Evolutionary conservation across 2,797 vertebrate genomes (phyloP).

Genomic region (Tangara arthus): DNA sequence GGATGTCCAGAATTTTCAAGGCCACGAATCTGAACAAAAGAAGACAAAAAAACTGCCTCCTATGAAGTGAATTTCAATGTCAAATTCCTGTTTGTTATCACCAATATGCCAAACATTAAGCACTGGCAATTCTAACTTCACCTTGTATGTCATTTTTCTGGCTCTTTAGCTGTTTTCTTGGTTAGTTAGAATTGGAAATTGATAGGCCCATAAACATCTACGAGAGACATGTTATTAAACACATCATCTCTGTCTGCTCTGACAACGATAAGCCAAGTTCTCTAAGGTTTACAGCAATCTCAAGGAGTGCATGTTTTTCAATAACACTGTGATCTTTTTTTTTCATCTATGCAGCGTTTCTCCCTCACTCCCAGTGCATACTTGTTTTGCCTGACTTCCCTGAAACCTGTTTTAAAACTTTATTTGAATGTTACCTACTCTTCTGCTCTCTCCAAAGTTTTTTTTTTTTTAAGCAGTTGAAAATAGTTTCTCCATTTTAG

Average conservation of each 20-base stretch:
- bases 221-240: not conserved
- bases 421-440: not conserved
- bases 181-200: not conserved
- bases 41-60: not conserved
- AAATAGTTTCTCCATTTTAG: not conserved
- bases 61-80: not conserved
- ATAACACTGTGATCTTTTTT: not conserved
- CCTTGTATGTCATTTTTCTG: not conserved
- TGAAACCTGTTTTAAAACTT: not conserved
- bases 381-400: not conserved
- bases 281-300: not conserved
- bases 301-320: not conserved
- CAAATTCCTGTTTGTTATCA: not conserved
- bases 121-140: not conserved
- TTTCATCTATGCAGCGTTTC: not conserved
- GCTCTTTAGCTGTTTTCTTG: not conserved
- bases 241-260: not conserved
- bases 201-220: not conserved
- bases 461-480: not conserved
- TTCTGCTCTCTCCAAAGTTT: not conserved
- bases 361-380: not conserved
- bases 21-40: not conserved
- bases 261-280: not conserved
- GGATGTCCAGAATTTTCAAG: not conserved
- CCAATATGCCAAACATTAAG: not conserved